Base-by-base conservation (phyloP, 2,888 invertebrate genomes). In the Stenchaetothrips biformis region DNA sequence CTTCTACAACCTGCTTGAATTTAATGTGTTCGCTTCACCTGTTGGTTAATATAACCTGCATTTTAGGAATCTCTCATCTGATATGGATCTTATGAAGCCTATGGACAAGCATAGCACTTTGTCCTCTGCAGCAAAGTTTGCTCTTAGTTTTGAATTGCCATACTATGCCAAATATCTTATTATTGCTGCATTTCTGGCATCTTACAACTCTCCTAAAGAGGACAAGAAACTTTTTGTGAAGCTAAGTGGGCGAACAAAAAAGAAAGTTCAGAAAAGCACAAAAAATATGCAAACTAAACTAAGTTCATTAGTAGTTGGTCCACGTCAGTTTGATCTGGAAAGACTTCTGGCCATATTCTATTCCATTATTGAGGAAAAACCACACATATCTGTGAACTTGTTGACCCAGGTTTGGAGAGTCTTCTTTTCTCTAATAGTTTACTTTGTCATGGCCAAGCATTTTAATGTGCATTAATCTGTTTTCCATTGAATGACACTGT, bases 151-250 rank as follows among this genome's bases (percentile, higher is more conserved):
- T 53, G 94, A 95, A 84, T 85, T 98, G 6, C 97, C 97, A 0
- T 96, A 92, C 85, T 97, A 95, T 87, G 94, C 95, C 0, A 97
- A 97, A 87, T 97, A 91, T 86, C 89, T 98, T 59, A 88, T 98
- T 4, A 94, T 98, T 48, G 95, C 97, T 9, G 94, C 96, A 0
- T 98, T 95, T 86, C 88, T 98, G 82, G 97, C 97, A 0, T 97
- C 97, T 53, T 95, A 97, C 86, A 97, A 97, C 87, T 95, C 97
- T 1, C 91, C 94, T 0, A 95, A 94, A 84, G 93, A 94, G 83
- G 98, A 98, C 86, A 95, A 94, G 85, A 88, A 94, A 78, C 88
- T 97, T 78, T 97, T 96, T 86, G 91, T 95, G 86, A 96, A 96
- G 87, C 87, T 92, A 83, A 92, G 92, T 83, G 92, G 91, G 0